Conservation (phyloP, 2,888 invertebrate species). For the Coelopa pilipes region DNA sequence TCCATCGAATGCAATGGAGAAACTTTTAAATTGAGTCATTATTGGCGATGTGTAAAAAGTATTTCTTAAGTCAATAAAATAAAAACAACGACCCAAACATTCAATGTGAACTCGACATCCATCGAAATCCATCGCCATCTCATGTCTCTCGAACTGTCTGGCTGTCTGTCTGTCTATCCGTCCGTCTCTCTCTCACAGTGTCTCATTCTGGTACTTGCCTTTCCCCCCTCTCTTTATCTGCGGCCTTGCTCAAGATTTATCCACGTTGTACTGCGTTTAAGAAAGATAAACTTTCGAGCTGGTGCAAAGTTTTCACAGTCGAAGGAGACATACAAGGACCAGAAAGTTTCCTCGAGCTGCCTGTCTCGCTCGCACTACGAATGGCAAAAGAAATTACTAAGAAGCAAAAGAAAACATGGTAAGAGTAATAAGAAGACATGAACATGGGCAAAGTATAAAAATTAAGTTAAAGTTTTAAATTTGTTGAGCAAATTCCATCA, state of each 20-base stretch:
- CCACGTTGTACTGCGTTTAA: not conserved
- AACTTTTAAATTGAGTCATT: constrained; percentile 29
- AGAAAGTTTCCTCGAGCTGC: constrained; percentile 9
- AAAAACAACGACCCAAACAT: constrained; percentile 4
- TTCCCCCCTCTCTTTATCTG: not conserved
- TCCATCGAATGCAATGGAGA: not conserved
- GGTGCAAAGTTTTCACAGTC: not conserved
- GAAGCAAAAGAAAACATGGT: not conserved
- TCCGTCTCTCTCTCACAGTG: too few relatives aligned
- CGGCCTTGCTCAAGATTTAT: not conserved
- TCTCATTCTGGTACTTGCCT: not conserved
- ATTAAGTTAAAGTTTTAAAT: constrained; percentile 14
- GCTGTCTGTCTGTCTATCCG: too few relatives aligned
- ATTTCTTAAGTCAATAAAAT: constrained; percentile 17
- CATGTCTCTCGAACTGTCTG: too few relatives aligned
- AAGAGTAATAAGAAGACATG: not conserved
- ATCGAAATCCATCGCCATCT: too few relatives aligned
- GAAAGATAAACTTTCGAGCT: too few relatives aligned
- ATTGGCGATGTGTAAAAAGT: constrained; percentile 22
- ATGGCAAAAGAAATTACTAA: too few relatives aligned
- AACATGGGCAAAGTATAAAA: not conserved
- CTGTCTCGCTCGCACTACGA: not conserved
- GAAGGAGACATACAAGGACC: not conserved
- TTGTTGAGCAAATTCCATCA: constrained; percentile 8
- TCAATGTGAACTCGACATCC: not conserved